These are phyloP conservation scores for Metaphire vulgaris DNA, from an alignment of 1,140 invertebrate species.

Conservation along the genomic window DNA sequence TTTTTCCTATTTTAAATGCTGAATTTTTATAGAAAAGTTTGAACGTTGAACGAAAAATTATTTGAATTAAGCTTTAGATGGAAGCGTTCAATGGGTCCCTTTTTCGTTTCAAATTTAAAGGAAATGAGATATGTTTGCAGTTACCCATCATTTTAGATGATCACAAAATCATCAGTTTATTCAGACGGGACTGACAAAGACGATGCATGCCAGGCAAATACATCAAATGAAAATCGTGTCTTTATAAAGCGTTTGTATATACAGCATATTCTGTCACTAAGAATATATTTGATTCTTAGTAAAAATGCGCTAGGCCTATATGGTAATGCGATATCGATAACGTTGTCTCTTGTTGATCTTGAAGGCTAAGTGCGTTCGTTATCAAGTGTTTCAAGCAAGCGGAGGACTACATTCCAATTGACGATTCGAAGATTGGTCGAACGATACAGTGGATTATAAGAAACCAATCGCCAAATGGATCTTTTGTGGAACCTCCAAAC, in stretches of 20 bases:
- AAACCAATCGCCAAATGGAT: constrained; percentile 71
- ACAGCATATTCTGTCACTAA: neutral
- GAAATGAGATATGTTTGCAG: too few species aligned
- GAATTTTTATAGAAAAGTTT: too few species aligned
- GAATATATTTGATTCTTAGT: neutral
- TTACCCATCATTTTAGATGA: too few species aligned
- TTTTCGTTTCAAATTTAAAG: too few species aligned
- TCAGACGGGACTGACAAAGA: too few species aligned
- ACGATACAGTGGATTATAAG: constrained; percentile 72
- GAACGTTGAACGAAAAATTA: too few species aligned
- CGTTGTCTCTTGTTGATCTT: constrained; percentile 79
- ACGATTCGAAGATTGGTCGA: constrained; percentile 56
- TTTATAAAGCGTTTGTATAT: neutral
- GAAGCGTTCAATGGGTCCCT: too few species aligned
- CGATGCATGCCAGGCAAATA: too few species aligned
- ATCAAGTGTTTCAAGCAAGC: constrained; percentile 77
- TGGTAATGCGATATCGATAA: constrained; percentile 56
- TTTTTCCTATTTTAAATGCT: too few species aligned
- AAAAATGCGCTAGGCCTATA: neutral
- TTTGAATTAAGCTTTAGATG: too few species aligned
- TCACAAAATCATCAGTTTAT: too few species aligned
- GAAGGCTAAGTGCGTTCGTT: constrained; percentile 91
- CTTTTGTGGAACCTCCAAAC: constrained; percentile 59
- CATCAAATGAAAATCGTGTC: neutral
- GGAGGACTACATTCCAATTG: constrained; percentile 68